Evolutionary conservation across 2,888 invertebrate genomes (phyloP).

Genomic region (Tolmerus cingulatus): DNA sequence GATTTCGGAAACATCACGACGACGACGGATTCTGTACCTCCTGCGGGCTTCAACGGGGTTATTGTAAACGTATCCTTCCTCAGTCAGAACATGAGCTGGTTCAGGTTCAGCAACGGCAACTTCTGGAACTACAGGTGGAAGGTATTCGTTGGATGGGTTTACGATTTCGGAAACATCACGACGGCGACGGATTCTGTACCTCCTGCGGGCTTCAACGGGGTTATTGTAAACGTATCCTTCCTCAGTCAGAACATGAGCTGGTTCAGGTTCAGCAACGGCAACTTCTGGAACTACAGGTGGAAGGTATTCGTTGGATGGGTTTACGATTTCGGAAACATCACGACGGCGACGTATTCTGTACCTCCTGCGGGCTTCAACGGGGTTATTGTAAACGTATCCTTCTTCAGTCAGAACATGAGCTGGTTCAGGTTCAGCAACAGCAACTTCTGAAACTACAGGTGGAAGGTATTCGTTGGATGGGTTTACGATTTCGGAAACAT

Average conservation of each 20-base stretch:
- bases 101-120: not conserved
- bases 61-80: conserved; percentile 17
- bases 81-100: not conserved
- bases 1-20: conserved; percentile 21
- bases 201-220: not conserved
- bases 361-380: not conserved
- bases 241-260: conserved; percentile 13
- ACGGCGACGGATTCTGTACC: not conserved
- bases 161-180: conserved; percentile 20
- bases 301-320: conserved; percentile 15
- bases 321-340: not conserved
- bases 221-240: conserved; percentile 30
- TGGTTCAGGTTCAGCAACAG: not conserved
- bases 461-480: conserved; percentile 24
- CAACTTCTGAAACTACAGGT: not conserved
- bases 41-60: not conserved
- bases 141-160: conserved; percentile 17
- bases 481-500: not conserved
- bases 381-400: conserved; percentile 17
- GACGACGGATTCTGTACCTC: conserved; percentile 20
- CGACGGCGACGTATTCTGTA: conserved; percentile 20
- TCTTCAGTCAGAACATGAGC: not conserved
- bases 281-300: not conserved
- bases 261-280: not conserved
- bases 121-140: not conserved